Evolutionary conservation across 2,113 vertebrate species (phyloP), one percentile per base, ranked within the genome.

Genomic region (Barnardius zonarius): DNA sequence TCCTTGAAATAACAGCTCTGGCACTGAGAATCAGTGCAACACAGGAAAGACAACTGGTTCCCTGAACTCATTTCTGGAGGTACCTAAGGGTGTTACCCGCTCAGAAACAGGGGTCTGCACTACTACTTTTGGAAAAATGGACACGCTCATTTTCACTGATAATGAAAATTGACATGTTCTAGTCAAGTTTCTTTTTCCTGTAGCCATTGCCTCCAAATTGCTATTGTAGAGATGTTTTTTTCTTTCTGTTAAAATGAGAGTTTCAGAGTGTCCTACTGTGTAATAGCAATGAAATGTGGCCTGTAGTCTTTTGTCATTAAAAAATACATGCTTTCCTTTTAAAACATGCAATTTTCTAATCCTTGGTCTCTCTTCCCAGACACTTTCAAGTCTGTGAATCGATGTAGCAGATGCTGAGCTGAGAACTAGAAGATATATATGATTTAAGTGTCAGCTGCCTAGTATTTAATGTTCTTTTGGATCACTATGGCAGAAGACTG

Each of bases 391-490:
- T 43, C 80, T 86, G 37, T 78, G 86, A 84, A 96, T 90, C 49
- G 70, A 92, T 87, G 83, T 63, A 75, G 94, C 75, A 93, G 87
- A 93, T 76, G 82, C 73, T 93, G 68, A 90, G 35, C 39, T 92
- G 67, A 85, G 94, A 95, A 90, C 59, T 57, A 33, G 70, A 83
- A 74, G 52, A 90, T 73, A 88, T 46, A 39, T 85, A 79, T 70
- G 83, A 87, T 92, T 95, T 93, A 91, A 88, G 51, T 74, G 66
- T 88, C 95, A 91, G 75, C 44, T 85, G 52, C 59, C 67, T 91
- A 78, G 93, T 95, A 95, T 97, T 95, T 94, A 79, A 62, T 75
- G 27, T 70, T 95, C 67, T 67, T 96, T 70, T 75, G 92, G 77
- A 70, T 93, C 73, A 85, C 82, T 84, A 25, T 84, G 83, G 92